Evolutionary conservation across 2,113 vertebrate genomes (phyloP), one percentile per base, ranked within the genome.

Genomic region (Orientallactaga bullata): DNA sequence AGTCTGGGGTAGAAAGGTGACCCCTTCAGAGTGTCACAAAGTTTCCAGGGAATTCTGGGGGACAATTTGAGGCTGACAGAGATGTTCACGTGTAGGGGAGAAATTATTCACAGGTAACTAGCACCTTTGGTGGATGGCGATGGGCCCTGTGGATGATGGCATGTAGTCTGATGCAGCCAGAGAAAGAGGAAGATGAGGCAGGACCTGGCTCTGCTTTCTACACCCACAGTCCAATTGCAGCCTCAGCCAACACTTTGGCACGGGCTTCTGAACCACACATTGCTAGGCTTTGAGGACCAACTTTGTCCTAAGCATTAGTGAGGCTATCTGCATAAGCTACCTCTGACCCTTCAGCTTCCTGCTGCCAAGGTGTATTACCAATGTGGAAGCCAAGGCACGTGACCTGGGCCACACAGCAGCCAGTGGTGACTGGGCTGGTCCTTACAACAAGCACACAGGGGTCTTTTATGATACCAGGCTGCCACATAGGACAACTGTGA

Each of bases 1-100:
- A n/a, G n/a, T 73, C 35, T 30, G 42, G 87, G 65, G 79, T 76
- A 92, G 66, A 78, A 60, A 87, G 68, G 39, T 7, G 69, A 71
- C 39, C 35, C 28, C 42, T 2, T 60, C 23, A 37, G 2, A 23
- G 10, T 21, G 37, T 32, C 42, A 42, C 51, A 90, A 47, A 37
- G 60, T 79, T 90, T 94, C 39, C 55, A 90, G 60, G 78, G 94
- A 42, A 30, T 91, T 93, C 73, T 42, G 73, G 63, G 55, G 84
- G n/a, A 23, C 60, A 92, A 89, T 7, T 30, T 60, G 55, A 80
- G 63, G 63, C 71, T 20, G 30, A 47, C n/a, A 82, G 72, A 82
- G 65, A 68, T 28, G 24, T 60, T 39, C 21, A 3, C 5, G 18
- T 32, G 2, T 39, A 88, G 35, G 16, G 51, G 69, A 47, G n/a